Base-by-base conservation (phyloP, 2,113 vertebrate genomes). In the Lontra canadensis region DNA sequence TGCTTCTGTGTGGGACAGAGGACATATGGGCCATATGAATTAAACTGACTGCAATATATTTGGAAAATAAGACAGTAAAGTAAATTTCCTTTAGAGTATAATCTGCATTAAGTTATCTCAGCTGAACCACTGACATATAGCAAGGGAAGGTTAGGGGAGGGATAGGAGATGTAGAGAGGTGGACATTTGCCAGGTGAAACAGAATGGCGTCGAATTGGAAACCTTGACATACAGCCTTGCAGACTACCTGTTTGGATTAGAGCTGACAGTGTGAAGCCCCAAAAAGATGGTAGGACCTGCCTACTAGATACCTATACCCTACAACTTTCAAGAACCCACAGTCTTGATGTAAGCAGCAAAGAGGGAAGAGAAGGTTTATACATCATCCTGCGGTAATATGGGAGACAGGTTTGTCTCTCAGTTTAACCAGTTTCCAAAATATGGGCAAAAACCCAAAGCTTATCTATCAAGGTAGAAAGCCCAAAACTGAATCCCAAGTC, bases 41-140 rank as follows among this genome's bases (percentile, higher is more conserved):
- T 90, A 81, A 97, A 88, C 83, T 97, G 83, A 90, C 78, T 1
- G 1, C 15, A 84, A 95, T 93, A 57, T 65, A 74, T 52, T 74
- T 34, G 29, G n/a, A 73, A 95, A 94, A 57, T 86, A 96, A 92
- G 92, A 80, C 3, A 63, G 14, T 36, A 69, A 94, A 83, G 80
- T 87, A 63, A 82, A 95, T 63, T 95, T 94, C 31, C 73, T 94
- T 93, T 82, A 79, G 36, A 76, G 14, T 36, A 8, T 87, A 39
- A 83, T 87, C 78, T 96, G 18, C 44, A 65, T 96, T 73, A 95
- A 29, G 42, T 81, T 18, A 65, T 79, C 63, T 91, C 65, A 79
- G 1, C 69, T 89, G 44, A 97, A 65, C 29, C 10, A 36, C 29
- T 79, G 88, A 47, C 57, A 69, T 74, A 11, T 14, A 87, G 59